Percentiles rank a stretch among this genome's conserved stretches.
These are phyloP conservation scores for Astropecten irregularis DNA, from an alignment of 53 echinoderm and acorn worm species.

Conservation along the genomic window DNA sequence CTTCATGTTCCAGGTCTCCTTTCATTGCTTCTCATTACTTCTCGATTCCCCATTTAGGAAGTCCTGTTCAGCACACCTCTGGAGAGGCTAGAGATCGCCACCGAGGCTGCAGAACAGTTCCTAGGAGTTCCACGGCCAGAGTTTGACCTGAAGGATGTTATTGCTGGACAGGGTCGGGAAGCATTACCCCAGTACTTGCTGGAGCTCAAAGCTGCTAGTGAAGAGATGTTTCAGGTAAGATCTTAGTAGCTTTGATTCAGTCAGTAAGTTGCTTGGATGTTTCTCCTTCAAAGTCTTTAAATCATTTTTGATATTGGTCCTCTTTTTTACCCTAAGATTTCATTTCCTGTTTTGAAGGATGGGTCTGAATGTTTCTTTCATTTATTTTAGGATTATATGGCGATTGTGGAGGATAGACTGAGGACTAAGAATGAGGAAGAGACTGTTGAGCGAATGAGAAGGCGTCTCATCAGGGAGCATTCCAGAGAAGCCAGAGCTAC, in stretches of 20 bases:
- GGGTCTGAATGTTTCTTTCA: no score
- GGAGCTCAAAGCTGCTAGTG: conserved; percentile 48
- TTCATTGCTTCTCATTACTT: neutral
- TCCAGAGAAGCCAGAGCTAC: neutral
- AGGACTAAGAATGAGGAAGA: conserved; percentile 16
- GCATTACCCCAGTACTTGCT: conserved; percentile 31
- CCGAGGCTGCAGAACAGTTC: conserved; percentile 26
- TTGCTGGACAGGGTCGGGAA: conserved; percentile 30
- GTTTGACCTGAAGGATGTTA: conserved; percentile 37
- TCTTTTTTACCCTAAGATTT: no score
- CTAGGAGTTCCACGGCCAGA: conserved; percentile 36
- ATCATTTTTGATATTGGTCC: no score
- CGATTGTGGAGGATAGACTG: neutral
- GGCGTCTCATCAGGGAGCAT: conserved; percentile 17
- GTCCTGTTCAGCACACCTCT: conserved; percentile 27
- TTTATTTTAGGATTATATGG: neutral
- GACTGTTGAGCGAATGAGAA: neutral
- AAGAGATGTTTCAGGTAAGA: conserved; percentile 23
- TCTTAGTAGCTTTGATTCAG: no score
- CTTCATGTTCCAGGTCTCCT: no score
- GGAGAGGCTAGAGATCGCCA: conserved; percentile 54
- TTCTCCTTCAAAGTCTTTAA: no score
- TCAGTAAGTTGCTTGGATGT: no score
- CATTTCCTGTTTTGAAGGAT: no score
- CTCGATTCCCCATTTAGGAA: conserved; percentile 10